phyloP scores from a whole-genome alignment of 2,113 vertebrate species.

The Tichodroma muraria region DNA sequence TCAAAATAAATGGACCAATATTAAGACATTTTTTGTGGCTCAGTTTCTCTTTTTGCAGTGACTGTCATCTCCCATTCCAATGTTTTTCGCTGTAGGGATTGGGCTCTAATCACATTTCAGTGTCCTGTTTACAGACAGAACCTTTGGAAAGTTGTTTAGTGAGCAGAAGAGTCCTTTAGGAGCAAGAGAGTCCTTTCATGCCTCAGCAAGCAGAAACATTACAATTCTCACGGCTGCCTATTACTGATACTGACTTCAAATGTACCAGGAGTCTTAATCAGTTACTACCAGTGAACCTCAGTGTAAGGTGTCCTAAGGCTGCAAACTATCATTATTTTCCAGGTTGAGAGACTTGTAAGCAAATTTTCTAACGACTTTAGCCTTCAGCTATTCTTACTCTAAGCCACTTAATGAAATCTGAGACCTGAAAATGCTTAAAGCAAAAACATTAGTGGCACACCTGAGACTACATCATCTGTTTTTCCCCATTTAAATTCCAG shows the following conservation, averaged over 20 bases:
- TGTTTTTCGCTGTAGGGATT: background rate
- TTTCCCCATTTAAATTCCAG: slow-evolving; percentile 40
- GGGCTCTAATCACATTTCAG: background rate
- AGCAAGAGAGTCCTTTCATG: background rate
- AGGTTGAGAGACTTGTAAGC: slow-evolving; percentile 12
- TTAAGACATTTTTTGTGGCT: background rate
- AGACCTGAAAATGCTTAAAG: slow-evolving; percentile 1
- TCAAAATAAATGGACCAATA: background rate
- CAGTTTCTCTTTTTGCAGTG: background rate
- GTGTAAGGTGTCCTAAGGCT: background rate
- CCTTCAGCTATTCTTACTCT: background rate
- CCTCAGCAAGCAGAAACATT: background rate
- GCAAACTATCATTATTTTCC: background rate
- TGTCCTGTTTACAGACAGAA: background rate
- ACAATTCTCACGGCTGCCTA: background rate
- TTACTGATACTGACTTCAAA: background rate
- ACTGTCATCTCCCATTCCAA: background rate
- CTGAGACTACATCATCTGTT: slow-evolving; percentile 25
- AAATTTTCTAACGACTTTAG: slow-evolving; percentile 24
- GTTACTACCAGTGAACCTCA: background rate
- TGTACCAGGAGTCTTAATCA: background rate
- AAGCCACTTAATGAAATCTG: background rate
- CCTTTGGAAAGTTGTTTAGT: background rate
- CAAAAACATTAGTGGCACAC: background rate
- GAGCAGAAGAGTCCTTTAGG: background rate